Conservation (phyloP, 2,888 invertebrate genomes). For the Apantesis nais region DNA sequence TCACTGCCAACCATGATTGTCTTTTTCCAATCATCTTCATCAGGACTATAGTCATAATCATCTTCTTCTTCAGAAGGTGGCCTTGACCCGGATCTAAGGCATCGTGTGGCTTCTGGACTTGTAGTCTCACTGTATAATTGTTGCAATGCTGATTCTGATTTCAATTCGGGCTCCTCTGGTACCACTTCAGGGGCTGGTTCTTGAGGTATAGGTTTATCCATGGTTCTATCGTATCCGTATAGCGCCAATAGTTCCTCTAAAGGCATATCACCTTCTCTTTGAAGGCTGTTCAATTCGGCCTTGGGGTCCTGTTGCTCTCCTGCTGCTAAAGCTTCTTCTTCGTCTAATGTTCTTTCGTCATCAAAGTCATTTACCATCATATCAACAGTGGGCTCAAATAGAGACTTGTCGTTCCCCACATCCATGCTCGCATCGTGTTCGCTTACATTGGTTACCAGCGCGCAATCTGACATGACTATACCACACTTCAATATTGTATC, state of each 20-base stretch:
- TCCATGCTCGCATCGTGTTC: constrained; percentile 85
- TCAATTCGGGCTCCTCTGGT: constrained; percentile 70
- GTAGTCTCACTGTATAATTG: constrained; percentile 74
- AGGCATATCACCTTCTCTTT: constrained; percentile 98
- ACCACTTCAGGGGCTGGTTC: constrained; percentile 64
- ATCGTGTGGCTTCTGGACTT: constrained; percentile 77
- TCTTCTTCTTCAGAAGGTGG: constrained; percentile 93
- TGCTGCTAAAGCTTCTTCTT: constrained; percentile 97
- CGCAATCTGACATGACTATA: constrained; percentile 85
- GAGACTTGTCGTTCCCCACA: constrained; percentile 84
- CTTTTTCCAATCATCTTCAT: constrained; percentile 96
- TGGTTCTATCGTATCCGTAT: constrained; percentile 90
- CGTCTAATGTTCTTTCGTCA: constrained; percentile 98
- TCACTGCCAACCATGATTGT: constrained; percentile 98
- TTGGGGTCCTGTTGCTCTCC: constrained; percentile 93
- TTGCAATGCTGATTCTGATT: constrained; percentile 80
- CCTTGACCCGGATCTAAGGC: constrained; percentile 87
- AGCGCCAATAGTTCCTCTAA: constrained; percentile 95
- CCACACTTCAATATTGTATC: constrained; percentile 63
- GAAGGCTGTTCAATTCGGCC: constrained; percentile 94
- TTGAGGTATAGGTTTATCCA: constrained; percentile 73
- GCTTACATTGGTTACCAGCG: constrained; percentile 82
- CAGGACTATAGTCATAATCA: constrained; percentile 93
- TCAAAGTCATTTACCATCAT: constrained; percentile 99
- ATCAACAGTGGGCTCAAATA: constrained; percentile 97